A percentile compares a stretch with the other conserved stretches of the same genome.
phyloP scores from a whole-genome alignment of 2,113 vertebrate species.

The Apaloderma vittatum region DNA sequence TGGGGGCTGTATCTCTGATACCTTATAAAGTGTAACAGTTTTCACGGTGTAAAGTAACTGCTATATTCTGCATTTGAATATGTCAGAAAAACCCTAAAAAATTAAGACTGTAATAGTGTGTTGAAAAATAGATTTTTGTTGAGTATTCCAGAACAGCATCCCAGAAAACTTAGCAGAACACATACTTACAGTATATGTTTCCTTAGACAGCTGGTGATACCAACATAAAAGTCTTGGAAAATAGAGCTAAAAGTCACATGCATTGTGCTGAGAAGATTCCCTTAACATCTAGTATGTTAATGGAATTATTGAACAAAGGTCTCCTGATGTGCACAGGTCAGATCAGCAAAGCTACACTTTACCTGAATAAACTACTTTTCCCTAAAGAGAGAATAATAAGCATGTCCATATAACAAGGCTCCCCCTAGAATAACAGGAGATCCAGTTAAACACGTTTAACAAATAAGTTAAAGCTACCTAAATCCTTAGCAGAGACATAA shows the following conservation, averaged over 20 bases:
- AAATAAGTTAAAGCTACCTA: not conserved
- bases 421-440: not conserved
- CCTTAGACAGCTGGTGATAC: not conserved
- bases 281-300: not conserved
- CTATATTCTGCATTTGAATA: not conserved
- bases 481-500: not conserved
- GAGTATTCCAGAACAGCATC: not conserved
- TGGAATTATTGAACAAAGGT: not conserved
- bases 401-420: not conserved
- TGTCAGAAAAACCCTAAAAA: not conserved
- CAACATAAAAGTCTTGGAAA: not conserved
- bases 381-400: not conserved
- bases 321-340: not conserved
- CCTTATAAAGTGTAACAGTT: not conserved
- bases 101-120: rapidly evolving
- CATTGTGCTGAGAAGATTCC: not conserved
- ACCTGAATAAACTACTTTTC: not conserved
- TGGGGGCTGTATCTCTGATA: not conserved
- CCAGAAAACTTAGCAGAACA: not conserved
- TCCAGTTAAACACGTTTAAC: not conserved
- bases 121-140: not conserved
- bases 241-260: not conserved
- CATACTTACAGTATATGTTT: rapidly evolving
- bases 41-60: not conserved
- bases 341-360: not conserved